Conservation (phyloP, 2,888 invertebrate species). For the Pachliopta kotzebuea region DNA sequence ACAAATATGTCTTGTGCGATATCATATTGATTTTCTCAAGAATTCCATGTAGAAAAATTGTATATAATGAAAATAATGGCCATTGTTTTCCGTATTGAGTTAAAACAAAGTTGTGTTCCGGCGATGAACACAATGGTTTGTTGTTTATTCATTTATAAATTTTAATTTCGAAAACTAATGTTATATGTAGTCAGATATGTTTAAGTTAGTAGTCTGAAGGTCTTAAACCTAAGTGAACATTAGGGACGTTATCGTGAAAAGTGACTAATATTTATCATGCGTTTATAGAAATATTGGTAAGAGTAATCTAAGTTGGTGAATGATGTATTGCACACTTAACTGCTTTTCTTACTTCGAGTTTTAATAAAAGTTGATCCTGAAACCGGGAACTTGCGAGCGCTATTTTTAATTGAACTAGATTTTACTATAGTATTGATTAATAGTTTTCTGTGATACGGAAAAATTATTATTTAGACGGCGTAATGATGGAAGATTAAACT, state of each 20-base stretch:
- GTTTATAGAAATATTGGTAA: conserved; percentile 36
- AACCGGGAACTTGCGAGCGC: conserved; percentile 50
- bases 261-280: neutral
- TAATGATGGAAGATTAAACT: neutral
- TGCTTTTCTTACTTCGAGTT: conserved; percentile 66
- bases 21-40: neutral
- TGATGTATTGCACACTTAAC: conserved; percentile 69
- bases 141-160: neutral
- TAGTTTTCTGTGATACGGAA: conserved; percentile 1
- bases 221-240: neutral
- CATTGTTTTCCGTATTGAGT: neutral
- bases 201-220: neutral
- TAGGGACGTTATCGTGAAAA: neutral
- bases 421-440: conserved; percentile 14
- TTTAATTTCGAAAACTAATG: neutral
- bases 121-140: neutral
- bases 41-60: neutral
- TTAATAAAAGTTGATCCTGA: conserved; percentile 73
- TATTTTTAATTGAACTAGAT: conserved; percentile 59
- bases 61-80: neutral
- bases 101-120: neutral
- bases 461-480: neutral
- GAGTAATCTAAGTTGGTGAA: conserved; percentile 59
- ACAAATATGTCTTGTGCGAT: neutral
- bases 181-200: neutral